Base-by-base conservation (phyloP, 2,888 invertebrate genomes). In the Cactoblastis cactorum region DNA sequence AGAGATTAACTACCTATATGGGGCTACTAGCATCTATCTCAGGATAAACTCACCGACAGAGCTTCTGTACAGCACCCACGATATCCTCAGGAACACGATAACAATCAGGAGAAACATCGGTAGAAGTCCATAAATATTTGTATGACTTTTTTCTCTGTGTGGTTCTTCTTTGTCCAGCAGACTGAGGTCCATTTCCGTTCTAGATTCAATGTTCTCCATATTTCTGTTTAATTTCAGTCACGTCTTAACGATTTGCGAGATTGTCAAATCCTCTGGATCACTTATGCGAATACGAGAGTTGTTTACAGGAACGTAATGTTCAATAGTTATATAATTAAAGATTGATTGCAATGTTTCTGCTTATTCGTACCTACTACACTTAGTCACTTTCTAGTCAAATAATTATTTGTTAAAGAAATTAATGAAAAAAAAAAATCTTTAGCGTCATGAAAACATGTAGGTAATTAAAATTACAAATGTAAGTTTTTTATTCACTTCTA, bases 11-110 rank as follows among this genome's bases (percentile, higher is more conserved):
- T n/a, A n/a, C n/a, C n/a, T n/a, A n/a, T n/a, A n/a, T n/a, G n/a
- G n/a, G n/a, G 6, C 22, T 22, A 22, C 3, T 22, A 22, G 3
- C 3, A 4, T 22, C 3, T 22, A 22, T 22, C 6, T 4, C 6
- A 22, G 3, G 6, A 4, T 6, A 11, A 28, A 69, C 80, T 80
- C 49, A 80, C 81, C 77, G 12, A 71, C 19, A 41, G 39, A 70
- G 51, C 69, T 74, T 62, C 75, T 81, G 50, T 76, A 83, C 0
- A 84, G 43, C 0, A 82, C 70, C 68, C 80, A 84, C 3, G 83
- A 68, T 52, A 83, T 70, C 59, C 82, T 75, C 45, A 77, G 52
- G 5, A 86, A 65, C 19, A 84, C 71, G 0, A 84, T 68, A 1
- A 79, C 53, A 18, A 83, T 58, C 32, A 85, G 62, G 45, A 83